Base-by-base conservation (phyloP, 2,888 invertebrate species). In the Linnaemya tessellans region DNA sequence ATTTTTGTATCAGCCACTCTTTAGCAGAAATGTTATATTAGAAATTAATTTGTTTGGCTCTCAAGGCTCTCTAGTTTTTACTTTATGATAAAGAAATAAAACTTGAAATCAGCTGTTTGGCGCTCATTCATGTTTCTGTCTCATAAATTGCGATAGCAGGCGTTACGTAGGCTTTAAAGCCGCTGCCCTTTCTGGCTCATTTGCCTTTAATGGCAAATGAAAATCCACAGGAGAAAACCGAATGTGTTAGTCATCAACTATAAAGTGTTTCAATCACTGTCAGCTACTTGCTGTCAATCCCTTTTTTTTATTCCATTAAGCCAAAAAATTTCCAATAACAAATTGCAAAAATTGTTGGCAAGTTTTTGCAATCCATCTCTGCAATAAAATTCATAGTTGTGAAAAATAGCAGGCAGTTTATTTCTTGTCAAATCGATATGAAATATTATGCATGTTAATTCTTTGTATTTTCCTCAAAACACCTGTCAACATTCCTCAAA, bases 361-460 rank as follows among this genome's bases (percentile, higher is more conserved):
- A 3, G n/a, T 56, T 75, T 54, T 75, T 54, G 2, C 30, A n/a
- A 25, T 25, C 25, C 3, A 46, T 58, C 18, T 8, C 13, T 30
- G n/a, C 18, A 62, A 41, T 18, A 41, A 43, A 41, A 18, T 13
- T 46, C 46, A 22, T 46, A 22, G 38, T 41, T 70, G 3, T 60
- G 41, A 58, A 60, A 60, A 73, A 74, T 62, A 7, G 13, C 62
- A 8, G 54, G 25, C 56, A 58, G 3, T 38, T 13, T 67, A 51
- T 58, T 38, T 43, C 15, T 51, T 18, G 41, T 73, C 38, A 80
- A 56, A 51, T 41, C 65, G 58, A 22, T 67, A 58, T 58, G 49
- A 54, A 62, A 81, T 62, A 81, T 81, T 74, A 51, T 68, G 41
- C 60, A 81, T 62, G 74, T 35, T 60, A 74, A 67, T 74, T 74